Base-by-base conservation (phyloP, 2,113 vertebrate species). In the Strix aluco region DNA sequence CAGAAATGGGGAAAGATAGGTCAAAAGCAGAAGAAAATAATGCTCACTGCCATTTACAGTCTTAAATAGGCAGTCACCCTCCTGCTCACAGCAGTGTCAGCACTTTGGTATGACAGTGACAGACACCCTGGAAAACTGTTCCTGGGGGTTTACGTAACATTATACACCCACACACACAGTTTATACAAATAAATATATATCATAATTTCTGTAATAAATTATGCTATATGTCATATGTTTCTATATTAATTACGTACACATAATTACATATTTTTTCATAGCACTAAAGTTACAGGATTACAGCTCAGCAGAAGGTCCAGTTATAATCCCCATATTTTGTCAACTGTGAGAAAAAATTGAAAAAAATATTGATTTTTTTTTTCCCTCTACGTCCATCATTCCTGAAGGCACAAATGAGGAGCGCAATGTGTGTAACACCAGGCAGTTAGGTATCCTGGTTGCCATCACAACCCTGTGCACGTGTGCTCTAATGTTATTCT, bases 1-100 rank as follows among this genome's bases (percentile, higher is more conserved):
- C 92, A 95, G 86, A 87, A 87, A 30, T 1, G 1, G n/a, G 47
- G 67, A 95, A 94, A 94, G 91, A 62, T 79, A 94, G 70, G 86
- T 92, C 86, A 93, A 95, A 94, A 81, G 40, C 61, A 84, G 77
- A 94, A 88, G 78, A 90, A 95, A 93, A 92, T 90, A 93, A 94
- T 46, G 65, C 75, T 73, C 0, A 0, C 69, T 83, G 71, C 75
- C 82, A 83, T 61, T 93, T 81, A 40, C 42, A 88, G 74, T 11
- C 79, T 82, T 88, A 94, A 92, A 85, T 11, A 93, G 32, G 72
- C 82, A 85, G 42, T 58, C 75, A 51, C 25, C 32, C 51, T 80
- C 71, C 90, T 74, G 63, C 75, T 81, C 59, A 66, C 27, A 70
- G 91, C 55, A 73, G 38, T 20, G 55, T 73, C 90, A 94, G 73